These are phyloP conservation scores for Tychaedon coryphoeus DNA, from an alignment of 2,113 vertebrate species.

Conservation along the genomic window DNA sequence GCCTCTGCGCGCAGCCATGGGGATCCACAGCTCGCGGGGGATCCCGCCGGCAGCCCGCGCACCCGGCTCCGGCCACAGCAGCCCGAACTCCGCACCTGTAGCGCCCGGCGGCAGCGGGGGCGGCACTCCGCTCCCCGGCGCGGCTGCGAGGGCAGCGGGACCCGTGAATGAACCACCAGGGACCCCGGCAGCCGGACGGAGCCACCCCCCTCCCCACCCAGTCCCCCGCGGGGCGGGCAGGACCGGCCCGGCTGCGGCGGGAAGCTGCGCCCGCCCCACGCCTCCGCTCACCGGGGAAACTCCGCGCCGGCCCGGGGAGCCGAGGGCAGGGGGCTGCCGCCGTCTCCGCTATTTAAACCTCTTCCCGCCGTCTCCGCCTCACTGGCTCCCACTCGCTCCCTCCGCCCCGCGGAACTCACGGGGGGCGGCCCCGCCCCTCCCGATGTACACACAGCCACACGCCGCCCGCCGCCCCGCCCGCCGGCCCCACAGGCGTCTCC, in stretches of 20 bases:
- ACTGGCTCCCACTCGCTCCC: constrained; percentile 40
- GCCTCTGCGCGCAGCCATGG: background rate
- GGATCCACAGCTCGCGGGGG: background rate
- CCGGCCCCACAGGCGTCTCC: fast-evolving
- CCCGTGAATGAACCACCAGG: background rate
- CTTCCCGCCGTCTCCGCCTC: constrained; percentile 56
- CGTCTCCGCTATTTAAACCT: constrained; percentile 51
- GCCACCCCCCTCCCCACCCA: background rate
- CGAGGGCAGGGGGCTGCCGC: background rate
- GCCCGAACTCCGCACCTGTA: background rate
- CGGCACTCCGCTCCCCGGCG: background rate
- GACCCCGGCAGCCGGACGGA: background rate
- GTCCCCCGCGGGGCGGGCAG: background rate
- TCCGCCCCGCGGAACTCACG: constrained; percentile 42
- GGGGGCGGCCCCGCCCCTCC: background rate
- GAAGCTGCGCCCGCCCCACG: background rate
- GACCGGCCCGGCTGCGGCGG: background rate
- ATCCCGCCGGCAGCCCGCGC: background rate
- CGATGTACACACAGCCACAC: background rate
- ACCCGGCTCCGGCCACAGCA: background rate
- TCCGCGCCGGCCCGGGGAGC: background rate
- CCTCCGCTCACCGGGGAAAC: background rate
- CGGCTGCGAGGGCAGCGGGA: background rate
- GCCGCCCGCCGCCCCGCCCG: background rate
- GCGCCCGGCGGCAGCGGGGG: background rate